Conservation (phyloP, 2,797 vertebrate species). For the Cetoscarus ocellatus region DNA sequence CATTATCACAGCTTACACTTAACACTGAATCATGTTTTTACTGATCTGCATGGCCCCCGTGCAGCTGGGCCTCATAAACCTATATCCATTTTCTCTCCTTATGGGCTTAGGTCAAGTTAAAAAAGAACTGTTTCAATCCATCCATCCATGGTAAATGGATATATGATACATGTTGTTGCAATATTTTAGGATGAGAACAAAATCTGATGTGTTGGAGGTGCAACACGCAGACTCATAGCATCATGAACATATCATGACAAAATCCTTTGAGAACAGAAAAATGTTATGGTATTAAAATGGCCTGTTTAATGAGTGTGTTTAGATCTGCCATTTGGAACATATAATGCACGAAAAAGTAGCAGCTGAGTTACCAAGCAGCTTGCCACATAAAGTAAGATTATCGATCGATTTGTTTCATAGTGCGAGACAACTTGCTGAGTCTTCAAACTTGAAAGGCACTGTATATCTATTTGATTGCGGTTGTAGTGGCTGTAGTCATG, state of each 20-base stretch:
- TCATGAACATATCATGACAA: not conserved
- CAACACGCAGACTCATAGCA: not conserved
- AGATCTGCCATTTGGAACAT: too few species aligned
- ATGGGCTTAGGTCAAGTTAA: too few species aligned
- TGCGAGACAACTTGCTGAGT: not conserved
- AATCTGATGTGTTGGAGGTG: not conserved
- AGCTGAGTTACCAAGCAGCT: not conserved
- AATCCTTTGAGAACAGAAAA: not conserved
- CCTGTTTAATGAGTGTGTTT: too few species aligned
- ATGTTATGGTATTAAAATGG: not conserved
- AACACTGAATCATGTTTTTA: too few species aligned
- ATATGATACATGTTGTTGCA: not conserved
- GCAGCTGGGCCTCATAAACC: too few species aligned
- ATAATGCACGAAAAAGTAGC: not conserved
- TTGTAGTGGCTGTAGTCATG: not conserved
- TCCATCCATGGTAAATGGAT: too few species aligned
- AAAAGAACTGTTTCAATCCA: too few species aligned
- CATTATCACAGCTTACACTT: too few species aligned
- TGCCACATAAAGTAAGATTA: not conserved
- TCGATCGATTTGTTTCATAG: not conserved
- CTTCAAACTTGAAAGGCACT: not conserved
- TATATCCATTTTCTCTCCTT: too few species aligned
- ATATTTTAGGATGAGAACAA: not conserved
- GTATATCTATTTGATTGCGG: not conserved
- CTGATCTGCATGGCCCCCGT: too few species aligned